phyloP scores from a whole-genome alignment of 37 sponge, comb jelly and placozoan species.

The Haliclona indistincta region DNA sequence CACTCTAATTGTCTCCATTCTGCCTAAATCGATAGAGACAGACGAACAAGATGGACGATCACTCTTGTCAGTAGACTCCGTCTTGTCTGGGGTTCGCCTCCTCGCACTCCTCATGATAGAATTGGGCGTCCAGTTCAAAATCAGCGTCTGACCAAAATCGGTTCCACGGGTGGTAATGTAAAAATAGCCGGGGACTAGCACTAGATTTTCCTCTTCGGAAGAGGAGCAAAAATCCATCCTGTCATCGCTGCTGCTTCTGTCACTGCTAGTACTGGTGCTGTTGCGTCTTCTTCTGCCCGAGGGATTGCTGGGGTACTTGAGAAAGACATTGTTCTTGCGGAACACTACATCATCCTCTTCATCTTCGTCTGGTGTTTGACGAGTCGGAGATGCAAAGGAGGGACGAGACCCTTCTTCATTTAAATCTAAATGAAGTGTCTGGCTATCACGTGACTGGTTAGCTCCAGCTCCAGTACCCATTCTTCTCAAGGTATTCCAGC shows the following conservation, averaged over 20 bases:
- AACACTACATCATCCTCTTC: conserved; percentile 56
- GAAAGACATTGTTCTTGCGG: conserved; percentile 56
- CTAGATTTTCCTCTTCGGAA: conserved; percentile 1
- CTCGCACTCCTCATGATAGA: conserved; percentile 14
- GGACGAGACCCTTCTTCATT: not conserved
- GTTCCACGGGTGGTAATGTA: conserved; percentile 52
- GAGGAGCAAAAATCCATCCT: not conserved
- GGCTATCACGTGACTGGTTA: no score
- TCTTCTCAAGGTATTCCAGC: no score
- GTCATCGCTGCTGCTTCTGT: not conserved
- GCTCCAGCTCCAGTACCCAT: no score
- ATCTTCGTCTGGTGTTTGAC: not conserved
- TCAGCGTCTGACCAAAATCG: conserved; percentile 50
- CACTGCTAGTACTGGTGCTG: not conserved
- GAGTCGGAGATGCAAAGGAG: no score
- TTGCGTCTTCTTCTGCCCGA: no score
- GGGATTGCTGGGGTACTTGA: not conserved
- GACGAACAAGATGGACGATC: not conserved
- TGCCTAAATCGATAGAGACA: conserved; percentile 61
- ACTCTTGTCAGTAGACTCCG: not conserved
- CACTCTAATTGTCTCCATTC: conserved; percentile 59
- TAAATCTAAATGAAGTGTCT: not conserved
- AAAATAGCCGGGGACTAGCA: conserved; percentile 46
- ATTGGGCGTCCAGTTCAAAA: conserved; percentile 78
- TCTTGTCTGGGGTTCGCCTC: not conserved